phyloP scores from a whole-genome alignment of 2,888 invertebrate genomes.

The Tachina lurida region DNA sequence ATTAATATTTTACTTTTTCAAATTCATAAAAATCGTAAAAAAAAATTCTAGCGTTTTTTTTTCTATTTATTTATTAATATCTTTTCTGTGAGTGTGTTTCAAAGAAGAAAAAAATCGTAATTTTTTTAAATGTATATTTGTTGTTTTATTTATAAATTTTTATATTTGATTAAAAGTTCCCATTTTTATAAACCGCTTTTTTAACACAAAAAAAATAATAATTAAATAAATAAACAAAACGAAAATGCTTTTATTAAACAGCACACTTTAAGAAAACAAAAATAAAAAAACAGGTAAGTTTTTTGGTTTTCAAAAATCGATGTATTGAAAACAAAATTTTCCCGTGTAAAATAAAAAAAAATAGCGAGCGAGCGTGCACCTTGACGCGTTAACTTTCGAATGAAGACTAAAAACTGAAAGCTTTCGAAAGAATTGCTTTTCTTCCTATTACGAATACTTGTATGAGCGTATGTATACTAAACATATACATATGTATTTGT shows the following conservation, averaged over 20 bases:
- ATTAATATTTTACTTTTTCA: not conserved
- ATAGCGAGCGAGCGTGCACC: not conserved
- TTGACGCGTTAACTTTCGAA: slow-evolving; percentile 53
- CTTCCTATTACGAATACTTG: slow-evolving; percentile 36
- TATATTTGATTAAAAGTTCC: slow-evolving; percentile 49
- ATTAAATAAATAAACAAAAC: slow-evolving; percentile 28
- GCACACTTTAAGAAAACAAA: slow-evolving; percentile 1
- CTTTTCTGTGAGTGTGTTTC: slow-evolving; percentile 65
- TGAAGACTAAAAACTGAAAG: slow-evolving; percentile 59
- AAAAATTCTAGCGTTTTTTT: slow-evolving; percentile 57
- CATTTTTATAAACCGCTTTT: slow-evolving; percentile 47
- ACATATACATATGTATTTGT: not conserved
- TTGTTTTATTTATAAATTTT: slow-evolving; percentile 69
- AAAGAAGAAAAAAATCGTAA: slow-evolving; percentile 63
- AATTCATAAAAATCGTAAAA: not conserved
- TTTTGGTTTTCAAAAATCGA: slow-evolving; percentile 1
- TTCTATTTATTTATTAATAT: slow-evolving; percentile 27
- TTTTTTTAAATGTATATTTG: slow-evolving; percentile 70
- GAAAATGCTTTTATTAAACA: slow-evolving; percentile 52
- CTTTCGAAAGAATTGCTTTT: slow-evolving; percentile 54
- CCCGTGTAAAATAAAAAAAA: slow-evolving; percentile 2
- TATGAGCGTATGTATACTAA: slow-evolving; percentile 9
- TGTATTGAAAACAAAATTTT: not conserved
- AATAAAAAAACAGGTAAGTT: slow-evolving; percentile 43
- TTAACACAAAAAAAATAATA: slow-evolving; percentile 22